These are phyloP conservation scores for rat (Rattus norvegicus) DNA, from an alignment of 2,113 vertebrate species.

Conservation along the genomic window GRCr8 NC_086024.1:109204501-109205000, in stretches of 20 bases:
- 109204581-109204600: not conserved
- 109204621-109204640: not conserved
- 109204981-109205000: not conserved
- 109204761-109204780: no score
- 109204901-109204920: not conserved
- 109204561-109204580: not conserved
- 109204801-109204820: no score
- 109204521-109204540: no score
- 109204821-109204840: no score
- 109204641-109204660: not conserved
- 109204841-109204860: no score
- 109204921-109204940: not conserved
- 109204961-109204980: not conserved
- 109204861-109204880: not conserved
- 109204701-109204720: no score
- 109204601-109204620: not conserved
- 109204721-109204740: no score
- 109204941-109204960: not conserved
- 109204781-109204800: no score
- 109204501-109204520: no score
- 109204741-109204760: no score
- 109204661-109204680: not conserved
- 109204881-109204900: not conserved
- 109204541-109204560: no score
- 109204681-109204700: no score